These are phyloP conservation scores for Dicyrtoma fusca DNA, from an alignment of 2,888 invertebrate species.

Conservation along the genomic window DNA sequence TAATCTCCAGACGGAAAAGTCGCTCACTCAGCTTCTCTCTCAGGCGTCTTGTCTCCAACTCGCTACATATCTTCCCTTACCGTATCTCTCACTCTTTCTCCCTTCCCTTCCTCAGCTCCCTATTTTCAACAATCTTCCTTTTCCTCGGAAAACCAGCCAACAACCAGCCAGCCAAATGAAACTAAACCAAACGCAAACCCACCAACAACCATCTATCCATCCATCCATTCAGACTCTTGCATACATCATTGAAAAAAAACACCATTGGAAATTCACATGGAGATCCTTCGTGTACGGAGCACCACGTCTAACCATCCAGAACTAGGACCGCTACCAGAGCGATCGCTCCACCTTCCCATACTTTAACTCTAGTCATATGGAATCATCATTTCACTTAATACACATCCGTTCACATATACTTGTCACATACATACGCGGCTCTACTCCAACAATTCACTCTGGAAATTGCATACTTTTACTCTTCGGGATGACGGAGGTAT, in stretches of 20 bases:
- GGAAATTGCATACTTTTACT: no score
- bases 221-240: slow-evolving; percentile 29
- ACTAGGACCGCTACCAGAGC: no score
- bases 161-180: slow-evolving; percentile 14
- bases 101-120: neutral
- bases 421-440: no score
- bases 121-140: neutral
- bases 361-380: no score
- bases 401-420: no score
- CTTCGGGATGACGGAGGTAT: no score
- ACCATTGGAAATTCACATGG: slow-evolving; percentile 19
- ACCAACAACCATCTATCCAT: slow-evolving; percentile 1
- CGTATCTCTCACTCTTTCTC: neutral
- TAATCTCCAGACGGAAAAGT: slow-evolving; percentile 33
- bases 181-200: neutral
- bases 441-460: no score
- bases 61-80: neutral
- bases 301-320: no score
- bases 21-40: slow-evolving; percentile 31
- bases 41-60: neutral
- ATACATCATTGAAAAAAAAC: slow-evolving; percentile 27
- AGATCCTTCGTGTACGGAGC: neutral
- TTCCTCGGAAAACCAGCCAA: neutral
- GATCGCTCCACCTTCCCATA: no score
- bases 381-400: no score